Evolutionary conservation across 2,113 vertebrate species (phyloP).

Genomic region (Tichodroma muraria): DNA sequence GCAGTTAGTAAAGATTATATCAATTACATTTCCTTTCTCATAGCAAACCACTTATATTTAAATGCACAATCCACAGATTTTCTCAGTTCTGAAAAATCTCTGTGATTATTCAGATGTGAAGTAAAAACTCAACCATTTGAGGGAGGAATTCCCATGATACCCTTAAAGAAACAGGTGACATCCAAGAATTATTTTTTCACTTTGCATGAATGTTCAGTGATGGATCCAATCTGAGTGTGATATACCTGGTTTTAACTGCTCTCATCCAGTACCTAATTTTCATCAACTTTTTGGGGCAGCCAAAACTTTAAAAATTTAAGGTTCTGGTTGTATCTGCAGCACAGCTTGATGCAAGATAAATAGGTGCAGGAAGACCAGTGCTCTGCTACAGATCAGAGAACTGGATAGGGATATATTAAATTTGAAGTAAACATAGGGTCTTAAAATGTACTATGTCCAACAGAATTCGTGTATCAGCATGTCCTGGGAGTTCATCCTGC

Average conservation of each 20-base stretch:
- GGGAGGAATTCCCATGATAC: neutral
- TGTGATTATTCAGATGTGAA: neutral
- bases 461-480: neutral
- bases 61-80: neutral
- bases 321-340: neutral
- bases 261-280: neutral
- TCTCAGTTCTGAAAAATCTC: neutral
- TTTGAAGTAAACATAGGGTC: neutral
- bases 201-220: neutral
- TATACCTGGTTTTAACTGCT: accelerated
- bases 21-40: neutral
- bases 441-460: neutral
- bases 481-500: neutral
- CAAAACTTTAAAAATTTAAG: neutral
- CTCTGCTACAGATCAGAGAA: neutral
- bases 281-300: neutral
- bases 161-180: neutral
- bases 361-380: neutral
- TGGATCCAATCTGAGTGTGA: neutral
- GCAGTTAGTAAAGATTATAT: neutral
- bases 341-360: neutral
- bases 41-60: neutral
- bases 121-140: neutral
- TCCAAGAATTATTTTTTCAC: neutral
- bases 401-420: neutral